Conservation (phyloP, 2,888 invertebrate genomes). For the Glyphotaelius pellucidus region DNA sequence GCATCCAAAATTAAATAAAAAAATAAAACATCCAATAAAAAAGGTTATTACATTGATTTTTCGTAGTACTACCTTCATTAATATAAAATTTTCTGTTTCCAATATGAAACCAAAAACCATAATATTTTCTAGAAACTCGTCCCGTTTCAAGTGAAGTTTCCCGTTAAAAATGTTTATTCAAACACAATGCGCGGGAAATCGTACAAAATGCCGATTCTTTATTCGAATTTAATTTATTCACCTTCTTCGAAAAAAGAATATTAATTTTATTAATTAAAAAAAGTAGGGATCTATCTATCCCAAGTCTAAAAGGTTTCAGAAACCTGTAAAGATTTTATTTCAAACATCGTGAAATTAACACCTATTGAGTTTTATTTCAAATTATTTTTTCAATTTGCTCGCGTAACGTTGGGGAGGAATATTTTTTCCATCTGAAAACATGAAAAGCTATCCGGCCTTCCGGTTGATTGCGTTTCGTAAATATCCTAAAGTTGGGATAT, state of each 20-base stretch:
- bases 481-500: background rate
- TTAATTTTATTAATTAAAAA: slow-evolving; percentile 25
- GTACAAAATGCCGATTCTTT: slow-evolving; percentile 4
- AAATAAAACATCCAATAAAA: no score
- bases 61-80: no score
- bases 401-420: background rate
- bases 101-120: slow-evolving; percentile 7
- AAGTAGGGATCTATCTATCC: background rate
- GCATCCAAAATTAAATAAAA: no score
- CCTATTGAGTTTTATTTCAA: background rate
- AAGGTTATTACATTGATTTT: no score
- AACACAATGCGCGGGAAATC: slow-evolving; percentile 26
- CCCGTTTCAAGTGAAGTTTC: background rate
- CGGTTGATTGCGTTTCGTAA: background rate
- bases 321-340: slow-evolving; percentile 22
- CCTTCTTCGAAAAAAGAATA: background rate
- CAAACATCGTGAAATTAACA: slow-evolving; percentile 40
- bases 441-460: background rate
- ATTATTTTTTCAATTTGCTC: background rate
- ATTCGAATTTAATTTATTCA: slow-evolving; percentile 21
- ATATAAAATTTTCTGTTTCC: background rate
- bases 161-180: background rate
- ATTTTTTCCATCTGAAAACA: background rate
- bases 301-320: slow-evolving; percentile 31
- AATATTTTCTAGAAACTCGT: no score